Percentiles rank a stretch among this genome's conserved stretches.
phyloP scores from a whole-genome alignment of 2,113 vertebrate species.

The Ivindomyrus marchei region DNA sequence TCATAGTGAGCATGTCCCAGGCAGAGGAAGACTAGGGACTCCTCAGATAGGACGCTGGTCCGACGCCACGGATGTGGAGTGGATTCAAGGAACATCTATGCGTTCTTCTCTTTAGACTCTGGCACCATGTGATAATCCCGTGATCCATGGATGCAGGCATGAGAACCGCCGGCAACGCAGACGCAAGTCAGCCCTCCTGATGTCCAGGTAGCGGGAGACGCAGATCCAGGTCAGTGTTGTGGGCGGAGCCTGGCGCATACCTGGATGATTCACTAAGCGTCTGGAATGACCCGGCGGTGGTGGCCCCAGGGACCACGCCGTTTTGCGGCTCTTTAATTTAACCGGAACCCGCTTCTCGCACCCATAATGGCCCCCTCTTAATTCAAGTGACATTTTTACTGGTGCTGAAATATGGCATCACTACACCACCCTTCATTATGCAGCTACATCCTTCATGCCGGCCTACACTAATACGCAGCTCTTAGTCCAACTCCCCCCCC shows the following conservation, averaged over 20 bases:
- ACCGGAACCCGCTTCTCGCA: conserved; percentile 51
- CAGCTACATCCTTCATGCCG: conserved; percentile 44
- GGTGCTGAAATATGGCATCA: conserved; percentile 58
- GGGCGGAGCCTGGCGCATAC: conserved; percentile 19
- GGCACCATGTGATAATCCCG: neutral
- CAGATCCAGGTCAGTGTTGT: conserved; percentile 27
- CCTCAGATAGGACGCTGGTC: neutral
- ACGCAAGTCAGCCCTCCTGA: neutral
- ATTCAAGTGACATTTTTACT: conserved; percentile 66
- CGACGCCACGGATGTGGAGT: neutral
- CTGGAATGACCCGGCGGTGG: conserved; percentile 55
- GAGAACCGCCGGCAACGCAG: neutral
- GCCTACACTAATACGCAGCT: conserved; percentile 49
- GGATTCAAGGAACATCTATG: neutral
- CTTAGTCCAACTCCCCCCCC: conserved; percentile 25
- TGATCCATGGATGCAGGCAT: neutral
- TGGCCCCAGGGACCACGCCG: conserved; percentile 44
- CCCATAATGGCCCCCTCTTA: conserved; percentile 64
- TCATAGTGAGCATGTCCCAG: neutral
- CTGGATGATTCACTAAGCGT: conserved; percentile 62
- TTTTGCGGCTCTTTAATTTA: conserved; percentile 53
- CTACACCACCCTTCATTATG: conserved; percentile 51
- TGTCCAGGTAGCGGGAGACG: neutral
- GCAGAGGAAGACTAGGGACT: neutral
- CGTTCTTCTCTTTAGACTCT: neutral